Percentiles rank a stretch among this genome's conserved stretches.
phyloP scores from a whole-genome alignment of 2,888 invertebrate genomes.

The Leucophora obtusa region DNA sequence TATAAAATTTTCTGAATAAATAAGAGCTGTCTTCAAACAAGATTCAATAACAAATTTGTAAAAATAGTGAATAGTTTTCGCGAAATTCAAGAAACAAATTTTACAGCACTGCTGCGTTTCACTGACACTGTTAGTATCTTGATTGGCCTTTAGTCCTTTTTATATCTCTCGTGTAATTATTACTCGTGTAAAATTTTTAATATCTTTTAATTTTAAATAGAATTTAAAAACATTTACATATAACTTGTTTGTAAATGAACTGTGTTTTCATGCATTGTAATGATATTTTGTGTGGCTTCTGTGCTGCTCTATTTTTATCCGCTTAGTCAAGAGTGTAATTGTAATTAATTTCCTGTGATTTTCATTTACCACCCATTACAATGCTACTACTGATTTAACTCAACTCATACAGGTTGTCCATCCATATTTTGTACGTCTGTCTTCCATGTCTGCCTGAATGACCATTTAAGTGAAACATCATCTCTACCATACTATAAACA shows the following conservation, averaged over 20 bases:
- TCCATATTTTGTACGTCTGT: not conserved
- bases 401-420: constrained; percentile 7
- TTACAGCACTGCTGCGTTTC: no score
- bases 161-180: no score
- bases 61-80: no score
- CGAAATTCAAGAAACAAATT: no score
- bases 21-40: no score
- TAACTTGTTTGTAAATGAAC: not conserved
- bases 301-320: constrained; percentile 41
- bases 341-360: constrained; percentile 75
- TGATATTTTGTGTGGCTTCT: constrained; percentile 40
- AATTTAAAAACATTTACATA: not conserved
- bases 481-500: not conserved
- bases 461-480: not conserved
- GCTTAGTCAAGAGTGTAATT: constrained; percentile 70
- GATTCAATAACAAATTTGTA: no score
- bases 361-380: constrained; percentile 26
- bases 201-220: not conserved
- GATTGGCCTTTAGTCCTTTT: no score
- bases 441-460: not conserved
- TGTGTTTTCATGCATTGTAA: not conserved
- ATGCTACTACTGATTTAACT: not conserved
- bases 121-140: no score
- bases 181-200: no score
- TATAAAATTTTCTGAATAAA: no score